Evolutionary conservation across 2,797 vertebrate species (phyloP).

Genomic region (Notoglanidium macrostoma): DNA sequence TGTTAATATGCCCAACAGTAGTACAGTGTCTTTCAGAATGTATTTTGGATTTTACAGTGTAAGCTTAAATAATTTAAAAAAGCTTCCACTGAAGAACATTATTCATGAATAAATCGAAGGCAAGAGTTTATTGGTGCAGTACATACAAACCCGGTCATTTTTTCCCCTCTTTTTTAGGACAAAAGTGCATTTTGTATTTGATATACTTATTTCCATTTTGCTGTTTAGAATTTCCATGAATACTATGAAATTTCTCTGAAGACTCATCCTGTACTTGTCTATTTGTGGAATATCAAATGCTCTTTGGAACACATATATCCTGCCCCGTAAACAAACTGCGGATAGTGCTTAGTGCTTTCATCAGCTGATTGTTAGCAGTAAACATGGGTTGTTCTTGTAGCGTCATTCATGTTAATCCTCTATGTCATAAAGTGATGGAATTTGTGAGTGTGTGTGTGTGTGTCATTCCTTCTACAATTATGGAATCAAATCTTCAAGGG

Average conservation of each 20-base stretch:
- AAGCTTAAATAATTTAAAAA: not conserved
- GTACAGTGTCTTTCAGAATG: not conserved
- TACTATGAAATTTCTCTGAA: not conserved
- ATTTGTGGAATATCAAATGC: not conserved
- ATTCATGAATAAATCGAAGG: not conserved
- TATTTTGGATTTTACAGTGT: not conserved
- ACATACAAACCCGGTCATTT: too few species aligned
- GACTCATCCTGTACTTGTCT: not conserved
- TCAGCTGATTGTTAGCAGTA: not conserved
- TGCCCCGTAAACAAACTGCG: not conserved
- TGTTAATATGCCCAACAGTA: slow-evolving; percentile 7
- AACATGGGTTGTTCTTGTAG: not conserved
- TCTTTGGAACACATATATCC: not conserved
- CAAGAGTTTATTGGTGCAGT: not conserved
- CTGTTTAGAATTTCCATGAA: not conserved
- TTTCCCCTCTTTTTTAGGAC: too few species aligned
- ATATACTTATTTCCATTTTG: not conserved
- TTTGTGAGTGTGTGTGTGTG: too few species aligned
- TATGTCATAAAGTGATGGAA: not conserved
- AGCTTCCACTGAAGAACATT: not conserved
- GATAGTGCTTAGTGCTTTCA: not conserved
- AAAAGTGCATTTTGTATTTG: not conserved
- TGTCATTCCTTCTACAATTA: not conserved
- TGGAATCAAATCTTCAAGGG: not conserved
- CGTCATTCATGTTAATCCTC: not conserved